Evolutionary conservation across 1,140 invertebrate species (phyloP), one percentile per base, ranked within the genome.

Genomic region (Calosoma granatense): DNA sequence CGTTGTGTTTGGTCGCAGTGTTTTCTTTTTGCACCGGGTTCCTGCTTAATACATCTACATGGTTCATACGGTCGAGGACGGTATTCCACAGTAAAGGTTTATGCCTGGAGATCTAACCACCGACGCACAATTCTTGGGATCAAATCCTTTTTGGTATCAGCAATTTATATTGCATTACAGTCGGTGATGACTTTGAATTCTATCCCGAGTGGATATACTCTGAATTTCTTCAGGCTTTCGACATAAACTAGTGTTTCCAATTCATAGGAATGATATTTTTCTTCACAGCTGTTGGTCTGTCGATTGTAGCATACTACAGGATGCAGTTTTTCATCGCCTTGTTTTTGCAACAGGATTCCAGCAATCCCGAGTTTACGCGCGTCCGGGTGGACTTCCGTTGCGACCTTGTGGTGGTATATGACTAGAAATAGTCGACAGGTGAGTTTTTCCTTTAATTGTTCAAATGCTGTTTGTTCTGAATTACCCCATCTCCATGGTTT

Each of bases 301-400:
- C 59, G 41, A 39, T 61, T 70, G 55, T 58, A 65, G 57, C 60
- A 71, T 47, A 59, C 59, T n/a, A 70, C 61, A 19, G 64, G 64
- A 60, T 68, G 65, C 20, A 63, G 52, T 56, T 59, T 20, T 20
- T 53, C 51, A 63, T 65, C 58, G 2, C 30, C 11, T 20, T 36
- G 2, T 14, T 56, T 22, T 22, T 67, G 66, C 1, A 69, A 15
- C 2, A 69, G 21, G 19, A 68, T 65, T 0, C 60, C 64, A 1
- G 56, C 64, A 17, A 67, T 12, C 0, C 66, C 66, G 22, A 61
- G 2, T 23, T 55, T 61, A 19, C 63, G 61, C 0, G 72, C 68
- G 60, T 66, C 63, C 15, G 65, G 62, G 56, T 70, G 68, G 3
- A 72, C 20, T 57, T 71, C 65, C 22, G 65, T 67, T 2, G 63